Evolutionary conservation across 1,140 invertebrate species (phyloP), one percentile per base, ranked within the genome.

Genomic region (Archivesica marissinica): DNA sequence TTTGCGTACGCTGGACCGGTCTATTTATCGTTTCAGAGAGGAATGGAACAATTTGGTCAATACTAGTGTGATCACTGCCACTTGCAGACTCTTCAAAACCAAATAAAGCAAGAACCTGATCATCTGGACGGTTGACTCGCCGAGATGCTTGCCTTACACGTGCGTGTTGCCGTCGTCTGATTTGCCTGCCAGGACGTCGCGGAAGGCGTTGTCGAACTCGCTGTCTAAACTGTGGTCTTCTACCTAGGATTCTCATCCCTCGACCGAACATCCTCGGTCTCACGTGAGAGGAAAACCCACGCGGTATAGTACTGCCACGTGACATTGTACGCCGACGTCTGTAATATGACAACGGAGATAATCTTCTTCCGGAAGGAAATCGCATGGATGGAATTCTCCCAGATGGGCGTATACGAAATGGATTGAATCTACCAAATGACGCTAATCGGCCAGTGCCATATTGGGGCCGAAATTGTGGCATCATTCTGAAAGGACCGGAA

Each of bases 1-100:
- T 64, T 11, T 30, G 59, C 6, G 59, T 64, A 15, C 59, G 59
- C 25, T 64, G 28, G 0, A 35, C 30, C 13, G 33, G 59, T 25
- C 23, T 64, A 17, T 64, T 33, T 35, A 64, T 35, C 2, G 59
- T 64, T 64, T 64, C 59, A 13, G 59, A 64, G 38, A 64, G 59
- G 20, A 35, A 13, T 33, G 59, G 59, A 11, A 17, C 6, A n/a
- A n/a, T n/a, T n/a, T n/a, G n/a, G n/a, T n/a, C n/a, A n/a, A n/a
- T n/a, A n/a, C n/a, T n/a, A n/a, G n/a, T n/a, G 1, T 28, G 23
- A 15, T 28, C 33, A 28, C n/a, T 59, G 33, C 59, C 59, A 25
- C 30, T 25, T 17, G 59, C 9, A 3, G 30, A 15, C n/a, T 64
- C 30, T 35, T 64, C 59, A 64, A 64, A 64, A 33, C 59, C 59